phyloP scores from a whole-genome alignment of 2,888 invertebrate genomes.

The Dryomyza anilis region DNA sequence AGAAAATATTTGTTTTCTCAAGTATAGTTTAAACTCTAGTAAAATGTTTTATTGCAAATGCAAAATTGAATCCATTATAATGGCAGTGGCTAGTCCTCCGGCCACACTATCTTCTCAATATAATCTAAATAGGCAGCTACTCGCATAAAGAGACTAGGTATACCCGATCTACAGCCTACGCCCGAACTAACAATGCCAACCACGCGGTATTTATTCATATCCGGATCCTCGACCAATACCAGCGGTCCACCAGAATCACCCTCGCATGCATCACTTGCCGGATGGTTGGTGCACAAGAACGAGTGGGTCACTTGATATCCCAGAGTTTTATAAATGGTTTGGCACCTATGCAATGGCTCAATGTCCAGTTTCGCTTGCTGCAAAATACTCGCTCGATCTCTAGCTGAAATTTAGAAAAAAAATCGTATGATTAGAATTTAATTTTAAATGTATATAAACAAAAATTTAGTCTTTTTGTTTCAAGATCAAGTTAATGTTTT shows the following conservation, averaged over 20 bases:
- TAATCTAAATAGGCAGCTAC: slow-evolving; percentile 44
- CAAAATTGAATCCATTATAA: no score
- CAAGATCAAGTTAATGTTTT: no score
- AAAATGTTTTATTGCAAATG: no score
- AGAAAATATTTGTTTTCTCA: no score
- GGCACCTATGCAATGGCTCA: slow-evolving; percentile 32
- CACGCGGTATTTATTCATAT: slow-evolving; percentile 28
- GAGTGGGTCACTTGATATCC: slow-evolving; percentile 29
- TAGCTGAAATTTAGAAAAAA: slow-evolving; percentile 29
- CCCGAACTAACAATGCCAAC: slow-evolving; percentile 45
- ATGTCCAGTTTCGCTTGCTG: slow-evolving; percentile 40
- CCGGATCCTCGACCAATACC: slow-evolving; percentile 26
- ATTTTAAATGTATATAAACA: no score
- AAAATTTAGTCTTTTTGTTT: no score
- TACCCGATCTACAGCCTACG: slow-evolving; percentile 32
- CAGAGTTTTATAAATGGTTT: slow-evolving; percentile 28
- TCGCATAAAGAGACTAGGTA: slow-evolving; percentile 42
- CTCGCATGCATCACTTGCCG: slow-evolving; percentile 38
- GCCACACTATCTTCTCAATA: slow-evolving; percentile 46
- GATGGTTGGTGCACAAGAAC: slow-evolving; percentile 43
- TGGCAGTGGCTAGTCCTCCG: not conserved
- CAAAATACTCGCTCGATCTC: slow-evolving; percentile 31
- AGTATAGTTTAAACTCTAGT: no score
- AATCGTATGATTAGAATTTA: not conserved
- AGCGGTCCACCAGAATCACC: slow-evolving; percentile 44